Evolutionary conservation across 1,140 invertebrate species (phyloP), one percentile per base, ranked within the genome.

Genomic region (Eupeodes corollae): DNA sequence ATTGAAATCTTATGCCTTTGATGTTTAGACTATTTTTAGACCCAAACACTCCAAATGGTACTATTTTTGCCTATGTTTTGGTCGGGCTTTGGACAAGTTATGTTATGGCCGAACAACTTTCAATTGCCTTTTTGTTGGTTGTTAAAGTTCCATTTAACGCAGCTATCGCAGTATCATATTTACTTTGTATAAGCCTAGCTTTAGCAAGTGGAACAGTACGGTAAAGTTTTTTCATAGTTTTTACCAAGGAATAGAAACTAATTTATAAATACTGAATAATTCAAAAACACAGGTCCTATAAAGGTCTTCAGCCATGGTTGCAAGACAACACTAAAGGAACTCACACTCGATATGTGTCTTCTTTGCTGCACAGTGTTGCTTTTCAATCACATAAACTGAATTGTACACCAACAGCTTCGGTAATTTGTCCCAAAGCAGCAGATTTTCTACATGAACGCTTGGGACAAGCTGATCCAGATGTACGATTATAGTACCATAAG

Each of bases 21-120:
- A 0, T 6, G n/a, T 39, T 37, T 31, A 66, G 66, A 2, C 44
- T 68, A 0, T 19, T 68, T 0, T 16, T 68, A 42, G 59, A 68
- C 48, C 48, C 51, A 0, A 61, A 61, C 47, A 59, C 51, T 16
- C 61, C 57, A 2, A 61, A 59, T 47, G 58, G 59, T 34, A 57
- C 52, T 0, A 46, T 60, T 2, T 66, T 68, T 32, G 55, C 56
- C 1, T 77, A 77, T 56, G 79, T 84, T 49, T 70, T 74, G 6
- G 63, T 82, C n/a, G 76, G 81, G 1, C 68, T 93, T 1, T 86
- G 84, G 82, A 80, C 83, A 1, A 84, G 82, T 57, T 88, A 83
- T 61, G 74, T 88, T 1, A 82, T 88, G 47, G 79, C 85, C 0
- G 88, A 94, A 58, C 88, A 93, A 59, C 78, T 90, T 50, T 82